Conservation (phyloP, 2,797 vertebrate genomes). For the Rhodeus uyekii region DNA sequence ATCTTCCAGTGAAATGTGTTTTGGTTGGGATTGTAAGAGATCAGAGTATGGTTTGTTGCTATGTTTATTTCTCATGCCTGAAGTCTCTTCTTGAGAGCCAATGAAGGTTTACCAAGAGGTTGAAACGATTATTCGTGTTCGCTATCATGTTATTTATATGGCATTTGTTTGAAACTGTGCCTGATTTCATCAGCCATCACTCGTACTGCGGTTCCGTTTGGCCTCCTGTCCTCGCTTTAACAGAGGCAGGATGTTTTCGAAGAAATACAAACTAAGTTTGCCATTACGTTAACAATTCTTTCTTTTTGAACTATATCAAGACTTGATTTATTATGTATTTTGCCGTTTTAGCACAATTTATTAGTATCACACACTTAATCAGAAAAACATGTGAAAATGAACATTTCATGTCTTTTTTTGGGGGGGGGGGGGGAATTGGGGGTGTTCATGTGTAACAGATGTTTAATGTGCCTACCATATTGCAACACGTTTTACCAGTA, state of each 20-base stretch:
- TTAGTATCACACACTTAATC: conserved; percentile 5
- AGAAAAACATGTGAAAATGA: conserved; percentile 19
- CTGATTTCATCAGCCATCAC: conserved; percentile 29
- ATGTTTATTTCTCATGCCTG: not conserved
- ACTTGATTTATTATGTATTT: conserved; percentile 16
- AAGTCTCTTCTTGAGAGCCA: conserved; percentile 19
- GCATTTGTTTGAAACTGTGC: conserved; percentile 36
- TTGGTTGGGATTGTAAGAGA: not conserved
- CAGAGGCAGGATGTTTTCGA: not conserved
- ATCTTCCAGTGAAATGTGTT: not conserved
- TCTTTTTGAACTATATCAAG: not conserved
- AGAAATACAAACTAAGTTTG: conserved; percentile 28
- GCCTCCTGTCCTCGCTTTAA: not conserved
- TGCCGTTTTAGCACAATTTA: conserved; percentile 5
- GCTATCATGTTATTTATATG: conserved; percentile 16
- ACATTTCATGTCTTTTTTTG: not conserved
- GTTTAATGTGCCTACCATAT: conserved; percentile 49
- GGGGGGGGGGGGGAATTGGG: not conserved
- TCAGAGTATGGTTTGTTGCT: not conserved
- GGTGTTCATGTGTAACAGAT: conserved; percentile 31
- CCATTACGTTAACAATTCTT: conserved; percentile 20
- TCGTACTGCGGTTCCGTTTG: not conserved
- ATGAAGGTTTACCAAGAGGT: conserved; percentile 2
- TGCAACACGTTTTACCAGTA: conserved; percentile 54
- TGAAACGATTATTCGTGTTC: conserved; percentile 4